Evolutionary conservation across 2,113 vertebrate species (phyloP).

Genomic region (Psittacula cyanocephala): DNA sequence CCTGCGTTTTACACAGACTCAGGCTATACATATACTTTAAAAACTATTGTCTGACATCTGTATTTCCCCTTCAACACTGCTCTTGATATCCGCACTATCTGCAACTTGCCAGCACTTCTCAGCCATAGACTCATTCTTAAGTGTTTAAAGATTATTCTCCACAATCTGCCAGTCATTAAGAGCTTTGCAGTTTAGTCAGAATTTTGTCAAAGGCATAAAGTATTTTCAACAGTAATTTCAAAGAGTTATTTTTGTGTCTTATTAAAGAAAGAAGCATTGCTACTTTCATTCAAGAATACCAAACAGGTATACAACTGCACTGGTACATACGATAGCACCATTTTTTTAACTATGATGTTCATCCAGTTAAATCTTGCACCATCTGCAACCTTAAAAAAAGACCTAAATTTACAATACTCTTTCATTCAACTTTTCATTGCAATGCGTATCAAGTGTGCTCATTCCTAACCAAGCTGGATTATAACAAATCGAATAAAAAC

Average conservation of each 20-base stretch:
- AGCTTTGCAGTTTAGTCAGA: background rate
- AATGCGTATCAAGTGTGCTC: background rate
- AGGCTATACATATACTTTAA: background rate
- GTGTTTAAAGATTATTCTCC: background rate
- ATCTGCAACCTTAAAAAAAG: background rate
- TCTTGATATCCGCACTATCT: background rate
- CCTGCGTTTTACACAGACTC: background rate
- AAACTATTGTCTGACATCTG: background rate
- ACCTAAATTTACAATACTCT: fast-evolving
- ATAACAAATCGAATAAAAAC: background rate
- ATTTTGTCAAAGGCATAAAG: background rate
- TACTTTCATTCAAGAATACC: background rate
- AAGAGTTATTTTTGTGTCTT: background rate
- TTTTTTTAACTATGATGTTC: background rate
- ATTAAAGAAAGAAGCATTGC: background rate
- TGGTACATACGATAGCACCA: background rate
- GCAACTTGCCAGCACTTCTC: background rate
- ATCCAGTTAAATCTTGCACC: background rate
- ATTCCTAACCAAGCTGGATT: background rate
- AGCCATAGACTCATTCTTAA: background rate
- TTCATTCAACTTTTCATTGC: background rate
- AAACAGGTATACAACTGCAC: background rate
- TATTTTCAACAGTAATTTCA: background rate
- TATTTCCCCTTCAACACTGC: background rate
- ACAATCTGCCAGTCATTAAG: background rate